Evolutionary conservation across 30 jellyfish, hydroid and myxozoan species (phyloP).

Genomic region (Aurelia aurita complex sp. Pacific): DNA sequence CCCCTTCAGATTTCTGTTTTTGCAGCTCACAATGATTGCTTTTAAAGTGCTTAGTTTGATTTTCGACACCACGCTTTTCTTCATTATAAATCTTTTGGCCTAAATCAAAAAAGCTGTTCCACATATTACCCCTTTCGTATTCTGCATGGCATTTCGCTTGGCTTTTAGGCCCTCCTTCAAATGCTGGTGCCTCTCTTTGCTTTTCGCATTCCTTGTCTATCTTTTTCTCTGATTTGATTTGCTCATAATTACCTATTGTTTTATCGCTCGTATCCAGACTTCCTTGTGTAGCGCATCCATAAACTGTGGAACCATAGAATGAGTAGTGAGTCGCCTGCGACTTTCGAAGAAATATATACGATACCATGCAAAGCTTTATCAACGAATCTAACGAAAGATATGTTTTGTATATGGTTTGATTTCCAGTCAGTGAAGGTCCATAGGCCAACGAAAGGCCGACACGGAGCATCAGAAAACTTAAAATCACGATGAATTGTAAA

Average conservation of each 20-base stretch:
- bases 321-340: background rate
- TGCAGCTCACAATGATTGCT: background rate
- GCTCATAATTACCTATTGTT: background rate
- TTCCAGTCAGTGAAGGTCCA: background rate
- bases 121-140: too few relatives aligned
- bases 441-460: conserved; percentile 23
- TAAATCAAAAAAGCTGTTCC: too few relatives aligned
- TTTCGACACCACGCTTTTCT: too few relatives aligned
- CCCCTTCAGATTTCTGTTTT: background rate
- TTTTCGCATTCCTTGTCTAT: background rate
- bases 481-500: conserved; percentile 3
- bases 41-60: too few relatives aligned
- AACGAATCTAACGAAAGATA: conserved; percentile 10
- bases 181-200: background rate
- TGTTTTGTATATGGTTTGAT: background rate
- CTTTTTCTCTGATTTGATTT: background rate
- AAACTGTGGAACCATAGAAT: conserved; percentile 5
- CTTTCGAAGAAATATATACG: background rate
- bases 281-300: conserved; percentile 7
- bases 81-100: too few relatives aligned
- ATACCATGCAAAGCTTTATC: background rate
- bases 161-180: too few relatives aligned
- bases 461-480: conserved; percentile 27
- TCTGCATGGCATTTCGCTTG: too few relatives aligned
- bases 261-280: background rate